Percentiles rank a stretch among this genome's conserved stretches.
These are phyloP conservation scores for Prionace glauca DNA, from an alignment of 2,797 vertebrate genomes.

Conservation along the genomic window DNA sequence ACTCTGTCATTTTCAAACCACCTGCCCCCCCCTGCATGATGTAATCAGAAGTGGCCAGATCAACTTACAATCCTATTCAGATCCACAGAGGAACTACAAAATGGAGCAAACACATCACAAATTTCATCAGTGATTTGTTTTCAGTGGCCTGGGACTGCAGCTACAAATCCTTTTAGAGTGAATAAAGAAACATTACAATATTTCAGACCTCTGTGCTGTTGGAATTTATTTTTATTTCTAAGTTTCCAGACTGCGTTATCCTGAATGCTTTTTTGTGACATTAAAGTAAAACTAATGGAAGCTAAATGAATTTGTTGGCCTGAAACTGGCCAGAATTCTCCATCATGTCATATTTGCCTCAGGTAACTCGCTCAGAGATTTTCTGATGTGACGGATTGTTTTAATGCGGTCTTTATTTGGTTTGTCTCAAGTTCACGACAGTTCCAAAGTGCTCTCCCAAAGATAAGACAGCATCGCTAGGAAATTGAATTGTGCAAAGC, in stretches of 20 bases:
- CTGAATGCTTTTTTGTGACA: neutral
- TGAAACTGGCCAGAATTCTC: neutral
- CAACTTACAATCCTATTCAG: constrained; percentile 24
- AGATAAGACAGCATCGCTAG: neutral
- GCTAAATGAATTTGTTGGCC: neutral
- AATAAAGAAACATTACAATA: neutral
- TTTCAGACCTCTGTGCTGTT: constrained; percentile 2
- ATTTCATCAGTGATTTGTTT: neutral
- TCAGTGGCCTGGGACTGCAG: neutral
- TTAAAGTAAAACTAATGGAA: constrained; percentile 32
- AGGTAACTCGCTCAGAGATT: constrained; percentile 24
- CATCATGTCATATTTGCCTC: neutral
- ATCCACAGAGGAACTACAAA: neutral
- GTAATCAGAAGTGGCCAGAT: constrained; percentile 26
- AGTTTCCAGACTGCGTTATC: constrained; percentile 13
- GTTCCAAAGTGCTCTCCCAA: neutral
- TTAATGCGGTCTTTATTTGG: constrained; percentile 8
- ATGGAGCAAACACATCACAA: neutral
- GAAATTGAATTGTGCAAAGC: constrained; percentile 4
- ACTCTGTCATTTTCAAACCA: constrained; percentile 23
- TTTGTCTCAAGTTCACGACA: constrained; percentile 23
- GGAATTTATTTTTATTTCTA: constrained; percentile 2
- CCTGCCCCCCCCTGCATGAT: neutral
- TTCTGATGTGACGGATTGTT: constrained; percentile 34
- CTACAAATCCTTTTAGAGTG: neutral